Evolutionary conservation across 2,797 vertebrate genomes (phyloP).

Genomic region (Pteropus rufus): DNA sequence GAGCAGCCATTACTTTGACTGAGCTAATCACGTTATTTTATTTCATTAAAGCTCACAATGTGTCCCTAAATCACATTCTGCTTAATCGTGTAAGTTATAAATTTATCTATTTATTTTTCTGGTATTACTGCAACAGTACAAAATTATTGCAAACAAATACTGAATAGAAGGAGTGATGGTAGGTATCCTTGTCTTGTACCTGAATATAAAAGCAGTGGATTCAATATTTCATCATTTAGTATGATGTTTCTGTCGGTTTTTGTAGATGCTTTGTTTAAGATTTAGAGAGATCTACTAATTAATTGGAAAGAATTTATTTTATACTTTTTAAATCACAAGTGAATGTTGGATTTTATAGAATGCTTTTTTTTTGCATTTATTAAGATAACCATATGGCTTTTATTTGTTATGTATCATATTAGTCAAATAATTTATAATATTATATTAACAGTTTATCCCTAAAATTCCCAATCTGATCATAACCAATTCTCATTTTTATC

Average conservation of each 20-base stretch:
- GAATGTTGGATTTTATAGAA: not conserved
- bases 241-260: not conserved
- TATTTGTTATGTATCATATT: not conserved
- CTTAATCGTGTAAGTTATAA: not conserved
- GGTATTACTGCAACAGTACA: not conserved
- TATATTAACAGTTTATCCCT: not conserved
- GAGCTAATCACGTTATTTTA: not conserved
- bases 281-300: not conserved
- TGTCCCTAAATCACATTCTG: not conserved
- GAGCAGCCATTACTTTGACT: not conserved
- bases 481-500: not conserved
- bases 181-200: not conserved
- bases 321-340: not conserved
- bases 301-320: not conserved
- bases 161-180: not conserved
- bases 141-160: not conserved
- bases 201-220: not conserved
- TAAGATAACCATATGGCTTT: not conserved
- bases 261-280: not conserved
- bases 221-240: not conserved
- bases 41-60: not conserved
- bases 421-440: not conserved
- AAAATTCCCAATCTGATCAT: not conserved
- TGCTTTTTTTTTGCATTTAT: not conserved
- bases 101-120: not conserved